Percentiles rank a stretch among this genome's conserved stretches.
Evolutionary conservation across 2,113 vertebrate genomes (phyloP).

Genomic region (Cariama cristata): DNA sequence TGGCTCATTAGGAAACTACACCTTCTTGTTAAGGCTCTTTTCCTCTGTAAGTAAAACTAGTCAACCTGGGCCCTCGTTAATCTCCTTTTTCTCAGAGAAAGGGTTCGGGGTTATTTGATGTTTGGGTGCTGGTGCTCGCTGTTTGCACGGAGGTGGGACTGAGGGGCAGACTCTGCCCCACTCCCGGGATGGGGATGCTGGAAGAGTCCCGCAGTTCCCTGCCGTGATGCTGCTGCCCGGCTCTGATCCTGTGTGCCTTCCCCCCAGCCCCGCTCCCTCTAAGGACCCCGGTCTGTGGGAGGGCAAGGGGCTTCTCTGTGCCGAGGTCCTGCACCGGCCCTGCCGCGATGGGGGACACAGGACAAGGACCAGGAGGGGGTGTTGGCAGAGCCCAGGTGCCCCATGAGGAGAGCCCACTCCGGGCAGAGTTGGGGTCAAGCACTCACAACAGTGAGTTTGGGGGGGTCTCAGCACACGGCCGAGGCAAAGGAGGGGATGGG

Average conservation of each 20-base stretch:
- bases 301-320: neutral
- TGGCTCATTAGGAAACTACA: slow-evolving; percentile 9
- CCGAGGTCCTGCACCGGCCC: fast-evolving
- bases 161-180: fast-evolving
- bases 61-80: neutral
- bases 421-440: neutral
- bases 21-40: neutral
- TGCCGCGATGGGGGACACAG: fast-evolving
- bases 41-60: neutral
- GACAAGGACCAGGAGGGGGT: neutral
- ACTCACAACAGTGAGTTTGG: too few relatives aligned
- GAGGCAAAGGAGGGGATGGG: neutral
- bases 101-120: neutral
- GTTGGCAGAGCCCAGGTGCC: fast-evolving
- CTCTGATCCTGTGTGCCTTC: neutral
- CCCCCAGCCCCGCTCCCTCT: neutral
- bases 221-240: fast-evolving
- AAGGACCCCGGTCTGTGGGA: neutral
- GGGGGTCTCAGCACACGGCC: neutral
- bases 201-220: neutral
- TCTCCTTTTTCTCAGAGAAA: neutral
- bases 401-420: fast-evolving
- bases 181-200: neutral
- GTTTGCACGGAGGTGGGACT: fast-evolving
- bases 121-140: neutral